Conservation (phyloP, 2,888 invertebrate genomes). For the Drosophila sordidapex region DNA sequence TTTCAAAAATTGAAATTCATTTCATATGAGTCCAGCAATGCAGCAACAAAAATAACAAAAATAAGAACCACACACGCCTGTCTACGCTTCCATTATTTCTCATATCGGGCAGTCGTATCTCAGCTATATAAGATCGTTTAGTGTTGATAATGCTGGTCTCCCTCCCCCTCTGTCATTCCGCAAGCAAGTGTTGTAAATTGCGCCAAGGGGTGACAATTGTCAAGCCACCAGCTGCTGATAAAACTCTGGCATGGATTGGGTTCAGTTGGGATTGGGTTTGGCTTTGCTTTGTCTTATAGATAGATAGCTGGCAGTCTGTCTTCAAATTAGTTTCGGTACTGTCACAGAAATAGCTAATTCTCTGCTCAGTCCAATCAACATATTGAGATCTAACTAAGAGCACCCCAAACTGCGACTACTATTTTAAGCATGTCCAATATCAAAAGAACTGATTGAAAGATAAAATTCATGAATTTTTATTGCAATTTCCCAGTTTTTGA, state of each 20-base stretch:
- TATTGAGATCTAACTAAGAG: constrained; percentile 33
- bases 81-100: constrained; percentile 66
- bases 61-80: constrained; percentile 53
- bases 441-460: constrained; percentile 2
- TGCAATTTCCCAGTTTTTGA: background rate
- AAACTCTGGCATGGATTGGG: background rate
- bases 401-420: constrained; percentile 6
- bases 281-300: constrained; percentile 7
- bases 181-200: constrained; percentile 70
- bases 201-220: constrained; percentile 44
- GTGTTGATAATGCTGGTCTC: constrained; percentile 50
- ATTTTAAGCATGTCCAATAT: constrained; percentile 9
- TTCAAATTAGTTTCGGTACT: constrained; percentile 51
- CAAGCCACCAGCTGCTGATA: constrained; percentile 29
- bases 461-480: background rate
- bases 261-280: background rate
- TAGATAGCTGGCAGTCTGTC: constrained; percentile 12
- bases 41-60: background rate
- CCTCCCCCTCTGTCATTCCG: background rate
- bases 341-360: constrained; percentile 35
- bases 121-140: constrained; percentile 58
- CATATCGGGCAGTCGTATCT: constrained; percentile 63
- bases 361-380: constrained; percentile 16
- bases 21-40: constrained; percentile 44
- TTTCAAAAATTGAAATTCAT: constrained; percentile 79